phyloP scores from a whole-genome alignment of 2,888 invertebrate species.

The Fabriciana adippe region DNA sequence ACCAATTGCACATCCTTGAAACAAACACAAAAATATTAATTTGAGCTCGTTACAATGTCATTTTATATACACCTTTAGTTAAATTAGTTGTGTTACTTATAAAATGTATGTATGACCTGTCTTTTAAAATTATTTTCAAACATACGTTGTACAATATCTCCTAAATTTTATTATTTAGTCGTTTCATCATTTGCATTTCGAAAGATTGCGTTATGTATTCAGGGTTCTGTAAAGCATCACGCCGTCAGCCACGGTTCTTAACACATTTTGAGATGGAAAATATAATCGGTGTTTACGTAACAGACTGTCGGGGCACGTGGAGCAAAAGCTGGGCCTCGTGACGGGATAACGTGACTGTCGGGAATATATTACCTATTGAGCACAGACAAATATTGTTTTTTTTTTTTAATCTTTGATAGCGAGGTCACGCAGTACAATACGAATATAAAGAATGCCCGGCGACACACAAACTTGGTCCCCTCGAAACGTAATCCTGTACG shows the following conservation, averaged over 20 bases:
- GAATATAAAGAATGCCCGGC: constrained; percentile 12
- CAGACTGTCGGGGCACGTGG: constrained; percentile 38
- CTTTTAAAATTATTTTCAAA: neutral
- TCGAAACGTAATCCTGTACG: constrained; percentile 11
- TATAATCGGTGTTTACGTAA: constrained; percentile 55
- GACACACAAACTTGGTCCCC: neutral
- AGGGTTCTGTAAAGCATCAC: constrained; percentile 30
- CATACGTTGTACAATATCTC: neutral
- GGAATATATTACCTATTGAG: constrained; percentile 41
- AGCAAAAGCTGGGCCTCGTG: constrained; percentile 53
- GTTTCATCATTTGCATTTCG: constrained; percentile 13
- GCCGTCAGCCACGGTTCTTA: constrained; percentile 36
- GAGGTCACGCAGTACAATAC: constrained; percentile 26
- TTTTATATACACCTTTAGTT: no score
- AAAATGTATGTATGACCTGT: no score
- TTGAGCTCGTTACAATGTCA: no score
- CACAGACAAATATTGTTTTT: constrained; percentile 24
- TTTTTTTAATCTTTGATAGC: constrained; percentile 23
- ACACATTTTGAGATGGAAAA: constrained; percentile 46
- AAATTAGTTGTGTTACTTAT: no score
- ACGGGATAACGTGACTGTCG: constrained; percentile 59
- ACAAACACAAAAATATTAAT: no score
- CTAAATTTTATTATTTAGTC: neutral
- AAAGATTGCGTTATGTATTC: constrained; percentile 28
- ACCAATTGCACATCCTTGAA: no score